A percentile compares a stretch with the other conserved stretches of the same genome.
Evolutionary conservation across 1,140 invertebrate species (phyloP).

Genomic region (Epicauta chinensis): DNA sequence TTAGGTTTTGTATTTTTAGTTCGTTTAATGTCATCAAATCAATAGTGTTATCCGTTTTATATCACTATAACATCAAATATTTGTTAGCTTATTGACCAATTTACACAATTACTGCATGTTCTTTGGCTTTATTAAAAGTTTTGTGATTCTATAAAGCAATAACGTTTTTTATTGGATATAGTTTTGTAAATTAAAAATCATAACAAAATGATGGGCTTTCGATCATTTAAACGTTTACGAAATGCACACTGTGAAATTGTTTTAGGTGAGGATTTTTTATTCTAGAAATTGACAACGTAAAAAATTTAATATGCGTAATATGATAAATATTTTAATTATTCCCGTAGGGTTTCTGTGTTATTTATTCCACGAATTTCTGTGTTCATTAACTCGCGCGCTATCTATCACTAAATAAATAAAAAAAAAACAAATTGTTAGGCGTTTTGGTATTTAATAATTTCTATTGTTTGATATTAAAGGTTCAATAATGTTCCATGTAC

Average conservation of each 20-base stretch:
- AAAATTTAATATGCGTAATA: neutral
- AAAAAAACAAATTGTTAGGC: neutral
- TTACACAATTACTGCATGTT: too few species aligned
- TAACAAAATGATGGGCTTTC: conserved; percentile 46
- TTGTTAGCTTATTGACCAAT: too few species aligned
- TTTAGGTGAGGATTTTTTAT: conserved; percentile 43
- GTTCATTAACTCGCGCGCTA: neutral
- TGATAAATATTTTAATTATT: neutral
- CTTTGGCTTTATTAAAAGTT: too few species aligned
- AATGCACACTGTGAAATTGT: conserved; percentile 50
- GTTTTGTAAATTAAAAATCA: too few species aligned
- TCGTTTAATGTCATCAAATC: too few species aligned
- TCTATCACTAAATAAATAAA: too few species aligned
- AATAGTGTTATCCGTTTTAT: too few species aligned
- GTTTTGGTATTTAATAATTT: neutral
- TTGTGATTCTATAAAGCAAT: too few species aligned
- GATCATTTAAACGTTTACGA: conserved; percentile 48
- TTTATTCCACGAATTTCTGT: neutral
- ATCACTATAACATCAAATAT: too few species aligned
- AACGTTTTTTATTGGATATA: too few species aligned
- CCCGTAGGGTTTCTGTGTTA: conserved; percentile 18
- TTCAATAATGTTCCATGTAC: conserved; percentile 92
- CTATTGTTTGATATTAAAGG: conserved; percentile 51
- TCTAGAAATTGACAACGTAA: neutral
- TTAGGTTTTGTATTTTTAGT: too few species aligned